Conservation (phyloP, 1,140 invertebrate species). For the Drosophila setifemur region DNA sequence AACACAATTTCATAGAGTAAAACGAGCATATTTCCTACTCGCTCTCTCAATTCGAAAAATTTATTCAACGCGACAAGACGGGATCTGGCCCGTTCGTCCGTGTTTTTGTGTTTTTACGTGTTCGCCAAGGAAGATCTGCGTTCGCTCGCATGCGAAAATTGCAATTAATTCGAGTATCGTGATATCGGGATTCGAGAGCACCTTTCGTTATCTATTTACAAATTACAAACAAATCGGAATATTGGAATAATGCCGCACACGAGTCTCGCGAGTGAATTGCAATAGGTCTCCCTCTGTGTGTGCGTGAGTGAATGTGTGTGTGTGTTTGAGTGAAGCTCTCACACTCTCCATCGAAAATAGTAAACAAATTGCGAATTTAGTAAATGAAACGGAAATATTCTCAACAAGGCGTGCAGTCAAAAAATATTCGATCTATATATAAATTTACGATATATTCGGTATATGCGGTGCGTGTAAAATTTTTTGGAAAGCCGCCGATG, state of each 20-base stretch:
- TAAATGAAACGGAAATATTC: background rate
- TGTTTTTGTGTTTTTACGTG: too few relatives aligned
- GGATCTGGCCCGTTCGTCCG: too few relatives aligned
- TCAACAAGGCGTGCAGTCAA: conserved; percentile 13
- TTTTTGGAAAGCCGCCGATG: conserved; percentile 39
- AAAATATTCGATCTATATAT: conserved; percentile 4
- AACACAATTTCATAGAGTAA: too few relatives aligned
- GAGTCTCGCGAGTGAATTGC: conserved; percentile 6
- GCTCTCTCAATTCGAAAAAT: too few relatives aligned
- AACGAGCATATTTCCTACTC: too few relatives aligned
- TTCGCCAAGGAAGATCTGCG: too few relatives aligned
- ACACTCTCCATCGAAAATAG: conserved; percentile 12
- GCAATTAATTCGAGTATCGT: background rate
- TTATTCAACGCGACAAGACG: too few relatives aligned
- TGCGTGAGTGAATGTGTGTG: background rate
- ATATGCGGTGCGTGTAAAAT: conserved; percentile 54
- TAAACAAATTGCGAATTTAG: conserved; percentile 25
- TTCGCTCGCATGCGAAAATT: too few relatives aligned
- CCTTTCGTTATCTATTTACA: conserved; percentile 10
- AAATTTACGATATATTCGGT: conserved; percentile 37
- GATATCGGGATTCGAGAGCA: background rate
- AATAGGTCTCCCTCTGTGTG: background rate
- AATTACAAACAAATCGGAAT: conserved; percentile 15
- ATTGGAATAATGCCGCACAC: conserved; percentile 4
- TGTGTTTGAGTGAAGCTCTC: background rate